Evolutionary conservation across 2,113 vertebrate species (phyloP).

Genomic region (Megaptera novaeangliae): DNA sequence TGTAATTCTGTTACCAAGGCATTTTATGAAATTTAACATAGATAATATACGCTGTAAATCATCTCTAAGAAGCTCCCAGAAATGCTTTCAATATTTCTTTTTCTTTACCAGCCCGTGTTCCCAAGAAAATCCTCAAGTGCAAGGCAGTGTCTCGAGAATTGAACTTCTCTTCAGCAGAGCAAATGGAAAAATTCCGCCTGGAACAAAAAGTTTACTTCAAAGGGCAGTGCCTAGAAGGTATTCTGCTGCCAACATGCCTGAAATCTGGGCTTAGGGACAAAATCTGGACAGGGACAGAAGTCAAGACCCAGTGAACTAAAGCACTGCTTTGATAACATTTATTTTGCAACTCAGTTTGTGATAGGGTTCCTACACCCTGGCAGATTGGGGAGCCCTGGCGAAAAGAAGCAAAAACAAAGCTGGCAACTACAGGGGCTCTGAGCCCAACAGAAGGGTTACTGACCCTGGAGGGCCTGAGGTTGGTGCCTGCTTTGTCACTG

Average conservation of each 20-base stretch:
- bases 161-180: slow-evolving; percentile 97
- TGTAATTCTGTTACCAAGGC: neutral
- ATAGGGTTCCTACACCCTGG: neutral
- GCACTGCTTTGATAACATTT: neutral
- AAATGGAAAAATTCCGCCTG: slow-evolving; percentile 98
- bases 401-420: neutral
- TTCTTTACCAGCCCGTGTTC: slow-evolving; percentile 91
- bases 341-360: neutral
- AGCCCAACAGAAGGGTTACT: neutral
- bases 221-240: slow-evolving; percentile 99
- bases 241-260: neutral
- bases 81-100: slow-evolving; percentile 31
- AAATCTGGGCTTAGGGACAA: neutral
- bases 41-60: neutral
- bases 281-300: neutral
- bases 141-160: slow-evolving; percentile 98
- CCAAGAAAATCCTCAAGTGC: slow-evolving; percentile 99
- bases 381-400: neutral
- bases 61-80: neutral
- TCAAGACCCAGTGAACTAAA: neutral
- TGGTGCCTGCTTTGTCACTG: neutral
- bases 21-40: neutral
- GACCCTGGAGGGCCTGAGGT: neutral
- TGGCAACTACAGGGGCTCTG: neutral
- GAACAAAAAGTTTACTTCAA: slow-evolving; percentile 99